Percentiles rank a stretch among this genome's conserved stretches.
phyloP scores from a whole-genome alignment of 2,113 vertebrate genomes.

The Lamprotornis superbus region DNA sequence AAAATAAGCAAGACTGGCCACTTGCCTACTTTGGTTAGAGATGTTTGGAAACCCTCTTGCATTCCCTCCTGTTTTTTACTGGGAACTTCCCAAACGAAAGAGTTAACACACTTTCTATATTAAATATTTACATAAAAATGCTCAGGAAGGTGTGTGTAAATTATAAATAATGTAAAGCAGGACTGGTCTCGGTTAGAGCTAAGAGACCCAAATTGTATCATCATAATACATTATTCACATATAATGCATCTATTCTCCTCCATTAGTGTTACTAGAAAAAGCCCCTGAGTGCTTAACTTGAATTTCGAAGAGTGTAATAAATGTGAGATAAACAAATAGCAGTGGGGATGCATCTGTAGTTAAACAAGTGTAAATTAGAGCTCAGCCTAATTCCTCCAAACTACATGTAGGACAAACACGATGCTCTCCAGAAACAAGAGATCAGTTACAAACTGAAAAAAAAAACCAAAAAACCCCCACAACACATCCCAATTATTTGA shows the following conservation, averaged over 20 bases:
- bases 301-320: constrained; percentile 81
- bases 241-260: constrained; percentile 94
- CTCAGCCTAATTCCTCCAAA: constrained; percentile 62
- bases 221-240: constrained; percentile 99
- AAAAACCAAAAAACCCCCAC: background rate
- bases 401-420: constrained; percentile 6
- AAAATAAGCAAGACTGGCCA: background rate
- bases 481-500: background rate
- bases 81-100: constrained; percentile 71
- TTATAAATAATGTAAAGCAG: constrained; percentile 98
- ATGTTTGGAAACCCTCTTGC: background rate
- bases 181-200: constrained; percentile 89
- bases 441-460: constrained; percentile 16
- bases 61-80: background rate
- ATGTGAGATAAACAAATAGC: constrained; percentile 81
- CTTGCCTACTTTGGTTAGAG: background rate
- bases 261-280: constrained; percentile 81
- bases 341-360: constrained; percentile 76
- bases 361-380: constrained; percentile 82
- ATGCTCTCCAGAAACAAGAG: background rate
- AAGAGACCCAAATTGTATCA: constrained; percentile 89
- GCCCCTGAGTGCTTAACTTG: constrained; percentile 81
- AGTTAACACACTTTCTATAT: constrained; percentile 83
- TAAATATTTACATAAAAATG: constrained; percentile 98
- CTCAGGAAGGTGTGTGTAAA: constrained; percentile 98